Conservation (phyloP, 23 tunicate species). For the Halocynthia roretzi region DNA sequence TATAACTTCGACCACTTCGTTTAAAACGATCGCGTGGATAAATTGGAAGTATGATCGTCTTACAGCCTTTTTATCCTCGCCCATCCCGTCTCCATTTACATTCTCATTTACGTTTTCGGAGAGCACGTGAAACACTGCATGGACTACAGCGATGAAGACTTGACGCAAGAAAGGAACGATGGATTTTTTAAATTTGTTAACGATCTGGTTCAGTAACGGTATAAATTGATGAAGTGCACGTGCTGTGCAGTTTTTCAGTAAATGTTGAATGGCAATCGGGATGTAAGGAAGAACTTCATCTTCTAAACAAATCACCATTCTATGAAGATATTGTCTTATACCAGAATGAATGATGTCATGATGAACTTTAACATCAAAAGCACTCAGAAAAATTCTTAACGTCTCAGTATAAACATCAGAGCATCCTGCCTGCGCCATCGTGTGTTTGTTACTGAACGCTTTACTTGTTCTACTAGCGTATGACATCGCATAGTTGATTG, state of each 20-base stretch:
- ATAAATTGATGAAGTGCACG: constrained; percentile 83
- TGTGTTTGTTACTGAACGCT: constrained; percentile 90
- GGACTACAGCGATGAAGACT: constrained; percentile 85
- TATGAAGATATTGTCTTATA: constrained; percentile 88
- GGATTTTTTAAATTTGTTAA: constrained; percentile 75
- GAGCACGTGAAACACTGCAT: constrained; percentile 58
- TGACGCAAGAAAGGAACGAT: constrained; percentile 73
- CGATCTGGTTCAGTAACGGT: constrained; percentile 90
- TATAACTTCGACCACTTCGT: constrained; percentile 63
- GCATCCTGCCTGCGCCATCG: constrained; percentile 81
- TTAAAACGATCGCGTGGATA: constrained; percentile 57
- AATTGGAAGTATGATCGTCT: constrained; percentile 83
- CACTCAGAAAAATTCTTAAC: constrained; percentile 59
- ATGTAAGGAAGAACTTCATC: constrained; percentile 91
- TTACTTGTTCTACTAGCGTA: constrained; percentile 93
- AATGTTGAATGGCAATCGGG: constrained; percentile 70
- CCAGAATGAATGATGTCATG: constrained; percentile 61
- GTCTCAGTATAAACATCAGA: constrained; percentile 75
- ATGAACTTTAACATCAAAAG: constrained; percentile 50
- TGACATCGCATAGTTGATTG: constrained; percentile 83
- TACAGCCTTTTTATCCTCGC: constrained; percentile 45
- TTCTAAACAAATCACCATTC: constrained; percentile 97
- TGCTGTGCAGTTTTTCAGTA: constrained; percentile 64
- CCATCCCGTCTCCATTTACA: constrained; percentile 1
- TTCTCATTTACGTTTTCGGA: constrained; percentile 33